Conservation (phyloP, 2,113 vertebrate genomes). For the Hemicordylus capensis region DNA sequence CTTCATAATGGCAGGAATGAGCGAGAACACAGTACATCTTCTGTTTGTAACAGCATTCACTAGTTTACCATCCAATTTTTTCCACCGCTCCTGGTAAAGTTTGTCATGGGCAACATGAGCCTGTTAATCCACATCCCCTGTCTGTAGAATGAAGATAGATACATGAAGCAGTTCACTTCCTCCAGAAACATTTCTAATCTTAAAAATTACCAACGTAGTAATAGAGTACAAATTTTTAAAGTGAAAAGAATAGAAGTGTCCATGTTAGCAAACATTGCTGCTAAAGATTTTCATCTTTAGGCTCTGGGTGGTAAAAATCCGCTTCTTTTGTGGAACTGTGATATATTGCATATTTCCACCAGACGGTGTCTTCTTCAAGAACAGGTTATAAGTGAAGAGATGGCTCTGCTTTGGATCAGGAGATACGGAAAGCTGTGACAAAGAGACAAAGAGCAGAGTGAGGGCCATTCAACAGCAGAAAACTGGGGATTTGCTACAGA, state of each 20-base stretch:
- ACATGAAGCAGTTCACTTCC: not conserved
- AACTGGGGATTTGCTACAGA: not conserved
- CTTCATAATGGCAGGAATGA: not conserved
- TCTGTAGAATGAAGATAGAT: slow-evolving; percentile 1
- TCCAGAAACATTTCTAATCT: not conserved
- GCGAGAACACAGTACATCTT: not conserved
- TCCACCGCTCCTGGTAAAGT: not conserved
- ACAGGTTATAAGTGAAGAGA: slow-evolving; percentile 61
- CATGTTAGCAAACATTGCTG: slow-evolving; percentile 55
- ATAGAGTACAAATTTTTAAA: slow-evolving; percentile 17
- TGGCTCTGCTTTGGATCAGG: slow-evolving; percentile 28
- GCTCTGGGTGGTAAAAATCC: slow-evolving; percentile 47
- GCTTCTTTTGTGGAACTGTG: slow-evolving; percentile 62
- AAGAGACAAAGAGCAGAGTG: not conserved
- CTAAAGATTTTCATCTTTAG: slow-evolving; percentile 66
- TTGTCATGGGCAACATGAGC: not conserved
- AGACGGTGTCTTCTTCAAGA: slow-evolving; percentile 51
- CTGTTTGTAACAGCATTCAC: not conserved
- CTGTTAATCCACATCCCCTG: not conserved
- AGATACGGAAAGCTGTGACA: slow-evolving; percentile 63
- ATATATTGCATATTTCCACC: slow-evolving; percentile 24
- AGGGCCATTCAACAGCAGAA: not conserved
- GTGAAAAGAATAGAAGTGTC: not conserved
- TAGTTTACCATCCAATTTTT: slow-evolving; percentile 8
- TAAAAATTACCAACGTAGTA: slow-evolving; percentile 24